phyloP scores from a whole-genome alignment of 35 echinoderm and acorn worm genomes.

The Lytechinus pictus region DNA sequence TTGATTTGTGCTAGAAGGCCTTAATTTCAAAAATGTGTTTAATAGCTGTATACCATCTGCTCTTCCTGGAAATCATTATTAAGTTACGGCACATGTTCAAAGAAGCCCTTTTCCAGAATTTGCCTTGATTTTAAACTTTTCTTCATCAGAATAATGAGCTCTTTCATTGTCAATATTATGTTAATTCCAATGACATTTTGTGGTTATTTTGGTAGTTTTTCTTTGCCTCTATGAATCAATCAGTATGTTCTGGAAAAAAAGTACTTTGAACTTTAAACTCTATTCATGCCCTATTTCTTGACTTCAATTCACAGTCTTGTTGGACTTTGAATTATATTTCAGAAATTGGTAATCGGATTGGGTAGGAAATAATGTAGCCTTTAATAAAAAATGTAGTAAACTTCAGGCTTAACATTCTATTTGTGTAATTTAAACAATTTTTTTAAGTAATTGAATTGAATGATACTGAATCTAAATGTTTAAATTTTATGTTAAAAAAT shows the following conservation, averaged over 20 bases:
- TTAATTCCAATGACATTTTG: background rate
- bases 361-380: too few species aligned
- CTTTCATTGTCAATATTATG: background rate
- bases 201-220: too few species aligned
- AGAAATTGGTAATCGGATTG: too few species aligned
- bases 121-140: background rate
- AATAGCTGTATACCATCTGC: background rate
- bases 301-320: background rate
- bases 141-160: background rate
- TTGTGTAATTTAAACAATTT: too few species aligned
- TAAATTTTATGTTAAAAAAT: too few species aligned
- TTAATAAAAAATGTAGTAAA: too few species aligned
- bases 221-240: background rate
- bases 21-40: background rate
- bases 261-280: background rate
- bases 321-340: too few species aligned
- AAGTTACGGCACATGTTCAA: background rate
- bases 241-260: background rate
- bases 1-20: background rate
- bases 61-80: background rate
- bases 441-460: too few species aligned
- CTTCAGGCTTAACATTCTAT: too few species aligned
- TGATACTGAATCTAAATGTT: too few species aligned
- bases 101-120: background rate
- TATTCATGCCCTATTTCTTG: background rate